These are phyloP conservation scores for Mizuhopecten yessoensis DNA, from an alignment of 1,140 invertebrate genomes.

Conservation along the genomic window DNA sequence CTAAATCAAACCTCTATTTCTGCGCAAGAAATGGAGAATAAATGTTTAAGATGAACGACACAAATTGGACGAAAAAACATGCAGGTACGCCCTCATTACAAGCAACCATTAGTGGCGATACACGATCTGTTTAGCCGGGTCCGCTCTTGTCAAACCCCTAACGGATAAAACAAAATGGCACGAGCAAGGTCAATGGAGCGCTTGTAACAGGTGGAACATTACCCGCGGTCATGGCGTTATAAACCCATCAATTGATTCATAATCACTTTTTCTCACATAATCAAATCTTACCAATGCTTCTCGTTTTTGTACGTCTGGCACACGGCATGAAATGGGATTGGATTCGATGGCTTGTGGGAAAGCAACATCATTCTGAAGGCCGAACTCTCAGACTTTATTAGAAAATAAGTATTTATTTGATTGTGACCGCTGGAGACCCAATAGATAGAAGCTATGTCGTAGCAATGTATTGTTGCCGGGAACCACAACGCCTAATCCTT, in stretches of 20 bases:
- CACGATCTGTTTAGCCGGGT: background rate
- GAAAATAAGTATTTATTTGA: background rate
- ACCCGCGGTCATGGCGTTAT: no score
- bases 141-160: background rate
- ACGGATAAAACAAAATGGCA: constrained; percentile 25
- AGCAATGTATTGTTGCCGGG: no score
- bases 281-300: background rate
- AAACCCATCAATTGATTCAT: background rate
- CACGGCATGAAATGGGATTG: background rate
- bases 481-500: no score
- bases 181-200: background rate
- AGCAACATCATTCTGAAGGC: background rate
- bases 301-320: background rate
- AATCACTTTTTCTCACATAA: background rate
- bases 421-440: background rate
- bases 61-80: no score
- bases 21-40: no score
- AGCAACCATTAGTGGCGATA: no score
- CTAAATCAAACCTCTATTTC: no score
- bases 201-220: constrained; percentile 1
- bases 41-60: no score
- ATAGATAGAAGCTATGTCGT: no score
- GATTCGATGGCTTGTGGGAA: background rate
- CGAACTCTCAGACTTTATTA: background rate
- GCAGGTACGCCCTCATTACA: no score